phyloP scores from a whole-genome alignment of 2,113 vertebrate species.

The Aldabrachelys gigantea region DNA sequence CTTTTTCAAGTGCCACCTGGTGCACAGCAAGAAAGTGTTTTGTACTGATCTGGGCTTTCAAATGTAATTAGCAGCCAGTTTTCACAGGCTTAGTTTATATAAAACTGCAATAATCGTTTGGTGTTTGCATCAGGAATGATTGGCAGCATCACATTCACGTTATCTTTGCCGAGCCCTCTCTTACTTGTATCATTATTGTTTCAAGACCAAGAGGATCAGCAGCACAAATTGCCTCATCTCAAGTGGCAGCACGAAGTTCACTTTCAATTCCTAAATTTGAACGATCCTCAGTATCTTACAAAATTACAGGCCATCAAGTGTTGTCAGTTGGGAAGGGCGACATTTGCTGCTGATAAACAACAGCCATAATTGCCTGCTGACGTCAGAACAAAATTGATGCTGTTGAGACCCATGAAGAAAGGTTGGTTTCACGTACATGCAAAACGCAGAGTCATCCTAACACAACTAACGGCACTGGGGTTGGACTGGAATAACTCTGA shows the following conservation, averaged over 20 bases:
- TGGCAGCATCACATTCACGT: constrained; percentile 19
- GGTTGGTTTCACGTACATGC: background rate
- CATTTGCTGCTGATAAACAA: constrained; percentile 43
- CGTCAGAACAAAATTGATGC: constrained; percentile 7
- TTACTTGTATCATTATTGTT: constrained; percentile 30
- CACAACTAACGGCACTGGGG: background rate
- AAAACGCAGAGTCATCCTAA: fast-evolving
- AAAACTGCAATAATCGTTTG: constrained; percentile 51
- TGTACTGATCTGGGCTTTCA: constrained; percentile 69
- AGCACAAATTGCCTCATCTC: constrained; percentile 30
- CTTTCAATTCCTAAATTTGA: background rate
- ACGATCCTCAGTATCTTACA: constrained; percentile 16
- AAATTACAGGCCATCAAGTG: constrained; percentile 62
- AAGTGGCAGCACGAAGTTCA: background rate
- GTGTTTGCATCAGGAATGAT: constrained; percentile 56
- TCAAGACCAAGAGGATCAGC: constrained; percentile 53
- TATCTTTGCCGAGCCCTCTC: background rate
- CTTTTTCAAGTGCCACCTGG: constrained; percentile 70
- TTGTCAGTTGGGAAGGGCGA: constrained; percentile 29
- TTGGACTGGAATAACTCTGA: background rate
- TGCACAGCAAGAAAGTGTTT: constrained; percentile 63
- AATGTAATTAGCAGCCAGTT: constrained; percentile 76
- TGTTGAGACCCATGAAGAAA: background rate
- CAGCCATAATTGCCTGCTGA: constrained; percentile 7
- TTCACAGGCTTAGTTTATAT: constrained; percentile 46